Evolutionary conservation across 2,888 invertebrate species (phyloP).

Genomic region (Lasius fuliginosus): DNA sequence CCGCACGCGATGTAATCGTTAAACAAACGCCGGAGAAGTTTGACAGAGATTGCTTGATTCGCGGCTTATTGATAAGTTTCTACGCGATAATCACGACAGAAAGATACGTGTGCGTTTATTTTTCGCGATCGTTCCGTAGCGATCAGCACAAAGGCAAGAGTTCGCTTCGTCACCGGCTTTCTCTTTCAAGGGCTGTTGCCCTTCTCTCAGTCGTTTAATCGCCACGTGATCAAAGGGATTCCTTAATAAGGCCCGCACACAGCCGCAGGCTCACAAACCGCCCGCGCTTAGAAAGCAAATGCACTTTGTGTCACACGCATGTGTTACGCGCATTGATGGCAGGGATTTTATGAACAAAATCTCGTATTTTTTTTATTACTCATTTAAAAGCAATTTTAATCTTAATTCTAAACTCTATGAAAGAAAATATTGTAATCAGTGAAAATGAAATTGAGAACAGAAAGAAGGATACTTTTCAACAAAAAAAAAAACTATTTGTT

Average conservation of each 20-base stretch:
- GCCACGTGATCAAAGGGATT: slow-evolving; percentile 52
- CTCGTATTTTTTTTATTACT: background rate
- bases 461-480: background rate
- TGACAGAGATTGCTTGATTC: background rate
- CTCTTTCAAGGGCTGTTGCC: slow-evolving; percentile 10
- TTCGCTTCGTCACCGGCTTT: slow-evolving; percentile 17
- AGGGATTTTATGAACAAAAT: slow-evolving; percentile 17
- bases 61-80: slow-evolving; percentile 3
- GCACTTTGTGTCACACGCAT: slow-evolving; percentile 34
- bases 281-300: slow-evolving; percentile 42
- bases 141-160: slow-evolving; percentile 23
- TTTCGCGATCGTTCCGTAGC: slow-evolving; percentile 3
- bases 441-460: slow-evolving; percentile 1
- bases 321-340: slow-evolving; percentile 1
- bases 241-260: slow-evolving; percentile 48
- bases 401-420: background rate
- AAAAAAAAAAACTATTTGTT: background rate
- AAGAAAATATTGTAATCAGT: background rate
- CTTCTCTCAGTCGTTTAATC: slow-evolving; percentile 51
- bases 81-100: background rate
- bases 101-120: background rate
- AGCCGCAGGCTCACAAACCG: slow-evolving; percentile 47
- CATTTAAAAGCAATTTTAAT: slow-evolving; percentile 12
- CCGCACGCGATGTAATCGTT: background rate
- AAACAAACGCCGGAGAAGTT: slow-evolving; percentile 1